Conservation (phyloP, 2,888 invertebrate genomes). For the Yponomeuta sedellus region DNA sequence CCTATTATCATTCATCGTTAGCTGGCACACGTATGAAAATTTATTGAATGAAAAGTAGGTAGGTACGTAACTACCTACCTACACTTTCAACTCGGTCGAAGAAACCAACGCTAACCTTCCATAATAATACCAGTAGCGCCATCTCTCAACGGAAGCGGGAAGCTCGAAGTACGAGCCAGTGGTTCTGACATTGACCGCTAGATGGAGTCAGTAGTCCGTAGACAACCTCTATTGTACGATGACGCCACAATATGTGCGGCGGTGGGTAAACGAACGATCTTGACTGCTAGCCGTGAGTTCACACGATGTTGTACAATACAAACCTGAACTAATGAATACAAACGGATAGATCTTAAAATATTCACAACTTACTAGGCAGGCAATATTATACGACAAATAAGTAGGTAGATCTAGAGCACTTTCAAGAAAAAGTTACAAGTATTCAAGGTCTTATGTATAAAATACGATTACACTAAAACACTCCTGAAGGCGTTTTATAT, state of each 20-base stretch:
- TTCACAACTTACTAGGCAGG: too few relatives aligned
- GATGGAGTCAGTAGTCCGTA: constrained; percentile 63
- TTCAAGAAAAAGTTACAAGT: background rate
- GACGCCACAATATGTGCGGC: constrained; percentile 39
- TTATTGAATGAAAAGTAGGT: background rate
- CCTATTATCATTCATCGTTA: too few relatives aligned
- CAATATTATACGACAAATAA: background rate
- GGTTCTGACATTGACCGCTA: constrained; percentile 73
- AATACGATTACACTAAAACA: too few relatives aligned
- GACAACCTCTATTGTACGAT: constrained; percentile 37
- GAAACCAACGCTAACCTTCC: background rate
- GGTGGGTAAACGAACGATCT: constrained; percentile 70
- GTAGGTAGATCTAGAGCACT: background rate
- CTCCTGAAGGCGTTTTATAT: too few relatives aligned
- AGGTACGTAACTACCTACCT: background rate
- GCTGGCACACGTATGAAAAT: too few relatives aligned
- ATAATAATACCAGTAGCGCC: constrained; percentile 41
- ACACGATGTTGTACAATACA: constrained; percentile 22
- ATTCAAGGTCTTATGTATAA: too few relatives aligned
- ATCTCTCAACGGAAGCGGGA: constrained; percentile 40
- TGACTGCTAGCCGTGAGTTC: constrained; percentile 67
- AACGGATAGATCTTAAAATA: background rate
- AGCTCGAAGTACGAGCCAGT: constrained; percentile 43
- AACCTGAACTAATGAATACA: background rate
- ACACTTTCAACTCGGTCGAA: background rate